Evolutionary conservation across 2,888 invertebrate species (phyloP), one percentile per base, ranked within the genome.

Genomic region (Orchestes rusci): DNA sequence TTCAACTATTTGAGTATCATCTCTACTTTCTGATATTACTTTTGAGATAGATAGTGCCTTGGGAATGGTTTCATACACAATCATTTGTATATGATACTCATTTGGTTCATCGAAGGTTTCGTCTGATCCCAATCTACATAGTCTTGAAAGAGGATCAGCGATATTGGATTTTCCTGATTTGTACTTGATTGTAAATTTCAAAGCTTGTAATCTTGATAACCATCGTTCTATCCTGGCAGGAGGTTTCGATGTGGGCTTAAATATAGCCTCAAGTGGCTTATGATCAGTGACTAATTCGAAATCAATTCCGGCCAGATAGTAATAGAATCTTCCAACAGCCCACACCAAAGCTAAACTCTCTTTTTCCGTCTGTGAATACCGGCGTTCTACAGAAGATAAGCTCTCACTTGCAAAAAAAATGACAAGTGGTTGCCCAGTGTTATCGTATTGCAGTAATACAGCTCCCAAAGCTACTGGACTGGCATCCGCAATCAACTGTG

Each of bases 231-330:
- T 55, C 55, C 59, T 15, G n/a, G n/a, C n/a, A n/a, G n/a, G n/a
- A n/a, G n/a, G n/a, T n/a, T n/a, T n/a, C n/a, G n/a, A n/a, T n/a
- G n/a, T n/a, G n/a, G 51, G 53, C 53, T 12, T 49, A 45, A 27
- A 62, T 27, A 62, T 60, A 7, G 52, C 54, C 37, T 62, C 58
- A 17, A 72, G 51, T 1, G 70, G 67, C 44, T 60, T 58, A 35
- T 61, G 60, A 42, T 62, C 60, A 2, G 56, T 61, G 1, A 59
- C 48, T 28, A 63, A 50, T 10, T 57, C 60, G 2, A 52, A 73
- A 3, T 59, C 52, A 7, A 62, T 45, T 10, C 70, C 71, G 48
- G 55, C 60, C 3, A 70, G 35, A 50, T 66, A 71, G 23, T 59
- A 54, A 43, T 66, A 58, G 52, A 69, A 71, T 44, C 60, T 56